Evolutionary conservation across 1,140 invertebrate species (phyloP).

Genomic region (silkworm (Bombyx mori)): DNA sequence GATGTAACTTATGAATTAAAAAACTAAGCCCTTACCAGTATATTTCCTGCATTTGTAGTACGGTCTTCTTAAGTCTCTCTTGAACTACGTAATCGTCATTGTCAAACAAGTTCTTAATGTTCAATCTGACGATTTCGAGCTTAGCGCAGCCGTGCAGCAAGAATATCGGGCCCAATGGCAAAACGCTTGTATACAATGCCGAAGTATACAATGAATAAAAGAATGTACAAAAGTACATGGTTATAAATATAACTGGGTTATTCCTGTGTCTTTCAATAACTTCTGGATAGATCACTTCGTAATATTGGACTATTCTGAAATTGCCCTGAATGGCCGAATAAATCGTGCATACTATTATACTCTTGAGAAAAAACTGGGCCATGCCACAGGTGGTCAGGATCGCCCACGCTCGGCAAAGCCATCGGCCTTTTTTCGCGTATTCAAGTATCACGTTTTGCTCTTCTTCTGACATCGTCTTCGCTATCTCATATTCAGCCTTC

Average conservation of each 20-base stretch:
- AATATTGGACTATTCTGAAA: constrained; percentile 25
- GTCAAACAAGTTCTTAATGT: constrained; percentile 20
- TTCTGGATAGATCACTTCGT: constrained; percentile 29
- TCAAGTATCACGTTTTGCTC: constrained; percentile 19
- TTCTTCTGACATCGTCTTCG: constrained; percentile 11
- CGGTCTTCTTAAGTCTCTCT: constrained; percentile 21
- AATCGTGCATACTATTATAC: constrained; percentile 16
- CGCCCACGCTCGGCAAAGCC: constrained; percentile 25
- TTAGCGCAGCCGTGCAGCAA: constrained; percentile 39
- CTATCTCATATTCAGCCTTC: not conserved
- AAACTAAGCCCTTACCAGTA: constrained; percentile 16
- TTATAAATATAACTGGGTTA: constrained; percentile 9
- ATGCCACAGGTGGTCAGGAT: constrained; percentile 6
- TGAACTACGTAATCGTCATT: constrained; percentile 11
- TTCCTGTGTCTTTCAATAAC: constrained; percentile 24
- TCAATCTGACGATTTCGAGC: constrained; percentile 23
- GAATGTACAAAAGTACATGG: constrained; percentile 11
- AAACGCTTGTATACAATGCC: constrained; percentile 22
- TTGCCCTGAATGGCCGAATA: constrained; percentile 15
- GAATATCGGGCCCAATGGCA: constrained; percentile 30
- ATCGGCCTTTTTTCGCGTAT: constrained; percentile 22
- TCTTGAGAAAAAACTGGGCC: constrained; percentile 19
- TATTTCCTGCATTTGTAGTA: constrained; percentile 18
- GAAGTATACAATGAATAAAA: constrained; percentile 21
- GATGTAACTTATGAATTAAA: no score